Evolutionary conservation across 2,113 vertebrate genomes (phyloP), one percentile per base, ranked within the genome.

Genomic region (Helogale parvula): DNA sequence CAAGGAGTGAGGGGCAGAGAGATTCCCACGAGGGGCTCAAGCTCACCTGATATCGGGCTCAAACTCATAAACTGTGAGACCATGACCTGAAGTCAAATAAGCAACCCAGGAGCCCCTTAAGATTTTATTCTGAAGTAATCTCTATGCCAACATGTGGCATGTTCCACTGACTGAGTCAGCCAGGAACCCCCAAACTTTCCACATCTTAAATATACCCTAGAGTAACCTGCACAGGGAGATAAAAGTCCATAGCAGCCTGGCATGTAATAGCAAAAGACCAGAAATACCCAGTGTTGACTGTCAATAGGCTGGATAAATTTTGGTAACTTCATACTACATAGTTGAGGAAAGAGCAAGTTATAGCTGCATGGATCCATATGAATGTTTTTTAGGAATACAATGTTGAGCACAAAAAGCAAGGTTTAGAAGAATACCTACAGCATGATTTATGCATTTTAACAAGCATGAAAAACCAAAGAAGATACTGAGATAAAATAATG

Each of bases 311-410:
- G 0, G 41, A 35, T 50, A 74, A 60, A 77, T 57, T 74, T 52
- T 79, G 41, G 38, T 54, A 41, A 63, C 5, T 66, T 77, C 72
- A 72, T n/a, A 77, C 31, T 35, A 66, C 11, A 74, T 15, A 81
- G 31, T 9, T 66, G 65, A 94, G 54, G 66, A 74, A 74, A 86
- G 35, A 94, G 79, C 68, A 96, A 79, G 74, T 60, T 38, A 94
- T 1, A 90, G 81, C 2, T 25, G 29, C n/a, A 23, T n/a, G 4
- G 66, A 50, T n/a, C 29, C 52, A 65, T 38, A 52, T 54, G 54
- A 90, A 76, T 57, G 12, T 57, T 65, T 81, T 86, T 85, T 27
- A 81, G 86, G 68, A 81, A 90, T 16, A 87, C 16, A 89, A 77
- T 9, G n/a, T 81, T 76, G 38, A 74, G 6, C 27, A 87, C 35